phyloP scores from a whole-genome alignment of 1,140 invertebrate genomes.

The Ganaspis sp. region DNA sequence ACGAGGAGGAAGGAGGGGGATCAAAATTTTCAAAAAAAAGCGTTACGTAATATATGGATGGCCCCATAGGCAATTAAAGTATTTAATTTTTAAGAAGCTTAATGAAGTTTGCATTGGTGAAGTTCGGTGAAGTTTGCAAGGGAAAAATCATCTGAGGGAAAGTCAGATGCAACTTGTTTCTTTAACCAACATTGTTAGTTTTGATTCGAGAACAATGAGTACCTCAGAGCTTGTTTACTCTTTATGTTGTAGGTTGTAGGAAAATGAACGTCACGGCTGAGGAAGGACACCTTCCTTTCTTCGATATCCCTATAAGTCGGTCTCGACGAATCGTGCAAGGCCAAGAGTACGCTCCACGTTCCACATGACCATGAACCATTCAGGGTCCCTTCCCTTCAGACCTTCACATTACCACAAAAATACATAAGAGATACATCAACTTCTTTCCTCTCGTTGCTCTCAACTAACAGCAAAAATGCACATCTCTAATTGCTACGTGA shows the following conservation, averaged over 20 bases:
- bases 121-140: too few species aligned
- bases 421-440: neutral
- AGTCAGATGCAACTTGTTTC: neutral
- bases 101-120: too few species aligned
- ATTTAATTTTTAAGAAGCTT: too few species aligned
- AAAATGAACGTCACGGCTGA: conserved; percentile 6
- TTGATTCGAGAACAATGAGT: conserved; percentile 23
- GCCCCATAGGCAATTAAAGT: too few species aligned
- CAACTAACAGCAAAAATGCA: neutral
- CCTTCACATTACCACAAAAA: conserved; percentile 14
- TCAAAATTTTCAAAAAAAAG: too few species aligned
- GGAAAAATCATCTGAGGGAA: too few species aligned
- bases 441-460: neutral
- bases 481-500: neutral
- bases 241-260: neutral
- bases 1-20: too few species aligned
- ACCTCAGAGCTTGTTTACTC: conserved; percentile 16
- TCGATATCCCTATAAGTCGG: conserved; percentile 18
- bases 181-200: neutral
- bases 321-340: conserved; percentile 30
- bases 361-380: conserved; percentile 20
- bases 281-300: conserved; percentile 28
- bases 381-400: neutral
- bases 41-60: too few species aligned
- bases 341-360: neutral